Percentiles rank a stretch among this genome's conserved stretches.
Conservation (phyloP, 2,113 vertebrate species). For the Collichthys lucidus region DNA sequence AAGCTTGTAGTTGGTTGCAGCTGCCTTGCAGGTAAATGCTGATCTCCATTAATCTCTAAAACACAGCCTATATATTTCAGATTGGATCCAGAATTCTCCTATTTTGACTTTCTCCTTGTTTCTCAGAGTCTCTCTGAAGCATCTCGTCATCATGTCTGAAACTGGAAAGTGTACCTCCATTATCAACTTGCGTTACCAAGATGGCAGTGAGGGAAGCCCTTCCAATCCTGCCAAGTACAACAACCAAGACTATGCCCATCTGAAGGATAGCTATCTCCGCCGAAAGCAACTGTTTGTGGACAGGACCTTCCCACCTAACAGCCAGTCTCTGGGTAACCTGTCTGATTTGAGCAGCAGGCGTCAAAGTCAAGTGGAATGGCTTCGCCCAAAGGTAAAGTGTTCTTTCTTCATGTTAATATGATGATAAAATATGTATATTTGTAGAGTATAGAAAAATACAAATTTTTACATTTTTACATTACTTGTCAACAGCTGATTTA, state of each 20-base stretch:
- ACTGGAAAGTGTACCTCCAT: conserved; percentile 42
- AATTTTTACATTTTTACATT: not conserved
- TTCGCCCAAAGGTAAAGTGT: conserved; percentile 49
- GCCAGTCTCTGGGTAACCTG: conserved; percentile 46
- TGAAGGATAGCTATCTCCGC: conserved; percentile 17
- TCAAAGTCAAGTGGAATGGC: conserved; percentile 49
- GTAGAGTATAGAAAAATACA: not conserved
- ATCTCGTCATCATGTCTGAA: conserved; percentile 35
- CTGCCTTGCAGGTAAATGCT: conserved; percentile 1
- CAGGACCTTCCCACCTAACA: conserved; percentile 50
- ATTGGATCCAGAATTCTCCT: not conserved
- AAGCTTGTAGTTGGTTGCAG: conserved; percentile 8
- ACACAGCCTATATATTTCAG: not conserved
- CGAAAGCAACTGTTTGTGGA: conserved; percentile 30
- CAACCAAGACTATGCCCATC: conserved; percentile 52
- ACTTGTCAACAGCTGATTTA: not conserved
- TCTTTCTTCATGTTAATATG: not conserved
- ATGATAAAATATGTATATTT: not conserved
- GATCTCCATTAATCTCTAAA: not conserved
- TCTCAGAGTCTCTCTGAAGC: not conserved
- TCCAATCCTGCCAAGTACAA: conserved; percentile 60
- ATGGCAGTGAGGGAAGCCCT: conserved; percentile 47
- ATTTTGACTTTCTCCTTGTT: not conserved
- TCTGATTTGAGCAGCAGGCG: accelerated
- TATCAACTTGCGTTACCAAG: conserved; percentile 57